Base-by-base conservation (phyloP, 2,888 invertebrate species). In the Metacarcinus magister region DNA sequence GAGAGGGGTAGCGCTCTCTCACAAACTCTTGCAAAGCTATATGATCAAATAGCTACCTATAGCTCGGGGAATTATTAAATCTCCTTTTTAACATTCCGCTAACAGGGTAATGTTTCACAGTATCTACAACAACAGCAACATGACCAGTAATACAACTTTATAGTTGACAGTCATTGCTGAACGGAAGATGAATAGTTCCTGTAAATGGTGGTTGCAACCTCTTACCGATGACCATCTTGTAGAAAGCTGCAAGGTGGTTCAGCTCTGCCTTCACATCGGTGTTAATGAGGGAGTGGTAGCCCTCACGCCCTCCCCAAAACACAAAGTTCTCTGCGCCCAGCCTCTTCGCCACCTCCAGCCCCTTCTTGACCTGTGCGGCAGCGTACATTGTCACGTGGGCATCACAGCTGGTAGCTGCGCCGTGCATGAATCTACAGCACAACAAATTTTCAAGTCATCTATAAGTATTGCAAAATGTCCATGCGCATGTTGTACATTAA, bases 301-400 rank as follows among this genome's bases (percentile, higher is more conserved):
- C 98, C 97, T 98, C 98, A 95, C 98, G 97, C 95, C 98, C 98
- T 0, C 98, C 98, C 98, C 98, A 98, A 97, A 98, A 98, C n/a
- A 98, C 97, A 97, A 98, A 98, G 97, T 98, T 98, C 97, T 98
- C 98, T 0, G 98, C 98, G 97, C 98, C 98, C 16, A 98, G 97
- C 96, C 98, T 98, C 96, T 98, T 98, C 0, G 98, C 98, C 28
- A 98, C 97, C 97, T 98, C 98, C 94, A 98, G 97, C 82, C 98
- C 98, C 97, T 98, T 98, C 97, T 98, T 98, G 43, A 98, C 98
- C 97, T 98, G 98, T 43, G 98, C 98, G 0, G 98, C 98, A 0
- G 98, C 98, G 97, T 98, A 98, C 0, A 98, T 98, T 97, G 98
- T 98, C 0, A 98, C 98, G 43, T 98, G 97, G 0, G 98, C 98